Evolutionary conservation across 2,797 vertebrate genomes (phyloP).

Genomic region (Heliangelus exortis): DNA sequence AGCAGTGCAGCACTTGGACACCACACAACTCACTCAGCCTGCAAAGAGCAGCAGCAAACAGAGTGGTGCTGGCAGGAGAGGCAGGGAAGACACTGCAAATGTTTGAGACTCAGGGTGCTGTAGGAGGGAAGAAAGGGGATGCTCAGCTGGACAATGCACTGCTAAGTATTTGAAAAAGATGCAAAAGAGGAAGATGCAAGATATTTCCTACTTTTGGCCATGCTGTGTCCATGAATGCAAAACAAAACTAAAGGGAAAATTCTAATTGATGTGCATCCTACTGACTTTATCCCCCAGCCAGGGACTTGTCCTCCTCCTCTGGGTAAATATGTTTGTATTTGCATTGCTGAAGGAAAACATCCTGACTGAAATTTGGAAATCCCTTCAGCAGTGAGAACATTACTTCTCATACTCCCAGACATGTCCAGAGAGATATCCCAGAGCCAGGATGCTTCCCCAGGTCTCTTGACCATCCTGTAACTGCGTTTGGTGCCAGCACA

Average conservation of each 20-base stretch:
- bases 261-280: not conserved
- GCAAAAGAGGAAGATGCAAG: not conserved
- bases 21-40: not conserved
- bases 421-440: not conserved
- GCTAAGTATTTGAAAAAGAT: accelerated
- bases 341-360: not conserved
- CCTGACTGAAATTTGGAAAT: not conserved
- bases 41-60: accelerated
- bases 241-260: not conserved
- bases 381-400: not conserved
- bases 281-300: not conserved
- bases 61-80: not conserved
- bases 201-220: not conserved
- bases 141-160: not conserved
- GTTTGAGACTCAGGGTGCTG: not conserved
- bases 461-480: not conserved
- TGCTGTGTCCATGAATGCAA: not conserved
- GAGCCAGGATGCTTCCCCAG: not conserved
- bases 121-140: not conserved
- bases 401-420: not conserved
- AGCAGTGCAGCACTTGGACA: not conserved
- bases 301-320: not conserved
- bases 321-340: not conserved
- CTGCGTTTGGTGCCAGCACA: accelerated
- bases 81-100: not conserved